Evolutionary conservation across 2,888 invertebrate species (phyloP).

Genomic region (Pardosa pseudoannulata): DNA sequence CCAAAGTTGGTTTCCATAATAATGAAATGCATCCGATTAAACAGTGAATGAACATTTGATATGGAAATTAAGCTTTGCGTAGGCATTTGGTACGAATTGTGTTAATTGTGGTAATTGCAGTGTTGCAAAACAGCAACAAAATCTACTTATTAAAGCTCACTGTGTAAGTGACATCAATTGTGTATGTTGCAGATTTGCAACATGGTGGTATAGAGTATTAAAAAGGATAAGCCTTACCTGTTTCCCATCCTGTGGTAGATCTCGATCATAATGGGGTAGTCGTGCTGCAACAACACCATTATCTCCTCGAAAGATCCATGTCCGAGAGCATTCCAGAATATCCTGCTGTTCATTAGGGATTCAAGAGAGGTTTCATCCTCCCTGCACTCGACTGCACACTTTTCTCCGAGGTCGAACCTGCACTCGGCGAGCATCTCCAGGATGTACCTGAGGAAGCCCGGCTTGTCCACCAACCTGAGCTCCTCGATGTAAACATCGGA

Average conservation of each 20-base stretch:
- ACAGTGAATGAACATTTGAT: too few species aligned
- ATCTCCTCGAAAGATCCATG: background rate
- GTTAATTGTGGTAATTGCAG: too few species aligned
- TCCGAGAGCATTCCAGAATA: background rate
- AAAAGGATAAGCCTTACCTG: background rate
- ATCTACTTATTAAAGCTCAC: too few species aligned
- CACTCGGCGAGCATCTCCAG: slow-evolving; percentile 1
- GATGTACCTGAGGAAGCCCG: background rate
- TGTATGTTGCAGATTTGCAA: too few species aligned
- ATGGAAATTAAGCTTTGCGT: too few species aligned
- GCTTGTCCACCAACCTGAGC: background rate
- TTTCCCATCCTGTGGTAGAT: slow-evolving; percentile 3
- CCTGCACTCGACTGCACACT: background rate
- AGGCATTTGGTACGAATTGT: too few species aligned
- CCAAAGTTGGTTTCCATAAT: too few species aligned
- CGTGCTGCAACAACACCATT: background rate
- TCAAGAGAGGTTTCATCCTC: background rate
- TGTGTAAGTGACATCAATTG: too few species aligned
- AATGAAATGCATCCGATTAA: too few species aligned
- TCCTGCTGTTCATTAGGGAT: background rate
- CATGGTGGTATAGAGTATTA: too few species aligned
- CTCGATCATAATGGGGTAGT: background rate
- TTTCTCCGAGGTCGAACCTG: background rate
- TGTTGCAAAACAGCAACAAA: too few species aligned
- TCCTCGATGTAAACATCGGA: slow-evolving; percentile 9